These are phyloP conservation scores for Ursus arctos DNA, from an alignment of 2,113 vertebrate genomes.

Conservation along the genomic window DNA sequence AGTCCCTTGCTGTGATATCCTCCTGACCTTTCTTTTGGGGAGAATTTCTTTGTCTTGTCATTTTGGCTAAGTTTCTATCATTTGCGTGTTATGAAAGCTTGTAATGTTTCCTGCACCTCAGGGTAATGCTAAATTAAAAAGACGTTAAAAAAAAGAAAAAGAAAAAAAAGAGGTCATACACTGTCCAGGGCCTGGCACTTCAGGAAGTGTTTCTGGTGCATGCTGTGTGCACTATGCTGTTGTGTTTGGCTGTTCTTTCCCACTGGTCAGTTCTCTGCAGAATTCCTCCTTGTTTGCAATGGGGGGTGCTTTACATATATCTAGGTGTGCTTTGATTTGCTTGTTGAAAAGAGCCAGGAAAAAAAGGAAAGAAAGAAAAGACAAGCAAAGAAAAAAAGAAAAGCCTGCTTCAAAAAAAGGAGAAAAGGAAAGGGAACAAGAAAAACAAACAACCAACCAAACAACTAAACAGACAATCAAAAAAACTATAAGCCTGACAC, in stretches of 20 bases:
- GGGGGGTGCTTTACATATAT: background rate
- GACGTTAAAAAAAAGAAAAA: too few species aligned
- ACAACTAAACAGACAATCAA: background rate
- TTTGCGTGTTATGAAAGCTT: too few species aligned
- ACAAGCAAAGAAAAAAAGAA: background rate
- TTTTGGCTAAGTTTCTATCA: too few species aligned
- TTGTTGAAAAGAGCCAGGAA: background rate
- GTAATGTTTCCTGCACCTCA: too few species aligned
- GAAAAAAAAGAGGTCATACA: too few species aligned
- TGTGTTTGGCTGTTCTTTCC: background rate
- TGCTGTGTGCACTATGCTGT: background rate
- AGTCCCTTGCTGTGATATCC: too few species aligned
- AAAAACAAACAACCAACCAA: too few species aligned
- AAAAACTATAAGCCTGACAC: background rate
- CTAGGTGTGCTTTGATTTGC: background rate
- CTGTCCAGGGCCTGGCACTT: background rate
- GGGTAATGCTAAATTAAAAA: too few species aligned
- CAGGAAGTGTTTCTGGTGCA: background rate
- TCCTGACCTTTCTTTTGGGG: too few species aligned
- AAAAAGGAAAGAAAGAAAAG: background rate
- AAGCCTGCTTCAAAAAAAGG: too few species aligned
- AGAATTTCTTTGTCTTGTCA: too few species aligned
- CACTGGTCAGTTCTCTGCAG: background rate
- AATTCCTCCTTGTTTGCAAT: background rate
- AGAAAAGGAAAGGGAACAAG: background rate